Evolutionary conservation across 1,140 invertebrate genomes (phyloP), one percentile per base, ranked within the genome.

Genomic region (Gryon sp.): DNA sequence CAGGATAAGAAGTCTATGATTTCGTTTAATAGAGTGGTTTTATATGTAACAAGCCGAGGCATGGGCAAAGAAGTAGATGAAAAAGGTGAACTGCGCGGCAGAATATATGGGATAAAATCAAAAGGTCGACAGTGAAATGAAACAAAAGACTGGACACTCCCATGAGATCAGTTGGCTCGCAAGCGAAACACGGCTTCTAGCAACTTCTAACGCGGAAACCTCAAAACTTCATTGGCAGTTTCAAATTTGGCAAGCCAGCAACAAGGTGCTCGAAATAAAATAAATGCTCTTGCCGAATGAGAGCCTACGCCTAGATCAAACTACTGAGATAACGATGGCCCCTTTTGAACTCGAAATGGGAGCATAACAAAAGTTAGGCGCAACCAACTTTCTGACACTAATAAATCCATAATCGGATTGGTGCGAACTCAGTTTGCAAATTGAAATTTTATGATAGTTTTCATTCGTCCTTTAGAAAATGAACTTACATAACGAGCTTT

Each of bases 241-340:
- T 66, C 59, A 63, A 75, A 70, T 72, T 79, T 66, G 66, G 43
- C 70, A 75, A 70, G 4, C 40, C 15, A 14, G 15, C 63, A 70
- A 65, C 65, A 65, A 69, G 46, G 40, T 55, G 57, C 57, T 78
- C 30, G 55, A 69, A 73, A 69, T 59, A 52, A 73, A 72, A 78
- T 68, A 69, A 73, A 74, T 69, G 52, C 30, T 46, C 9, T 65
- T 12, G 7, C 40, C 68, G 16, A 36, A 69, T 41, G 38, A 65
- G 57, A 52, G 45, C 15, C 55, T 76, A 57, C 46, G 40, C 55
- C 38, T 22, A 57, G 41, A 66, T 76, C 78, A 82, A 84, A 85
- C 81, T 81, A 68, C 76, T 40, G 79, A 75, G 65, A 82, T 85
- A 84, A 84, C 80, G 77, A 66, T 79, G 82, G 79, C 75, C n/a